Evolutionary conservation across 2,888 invertebrate species (phyloP).

Genomic region (Plebejus anna): DNA sequence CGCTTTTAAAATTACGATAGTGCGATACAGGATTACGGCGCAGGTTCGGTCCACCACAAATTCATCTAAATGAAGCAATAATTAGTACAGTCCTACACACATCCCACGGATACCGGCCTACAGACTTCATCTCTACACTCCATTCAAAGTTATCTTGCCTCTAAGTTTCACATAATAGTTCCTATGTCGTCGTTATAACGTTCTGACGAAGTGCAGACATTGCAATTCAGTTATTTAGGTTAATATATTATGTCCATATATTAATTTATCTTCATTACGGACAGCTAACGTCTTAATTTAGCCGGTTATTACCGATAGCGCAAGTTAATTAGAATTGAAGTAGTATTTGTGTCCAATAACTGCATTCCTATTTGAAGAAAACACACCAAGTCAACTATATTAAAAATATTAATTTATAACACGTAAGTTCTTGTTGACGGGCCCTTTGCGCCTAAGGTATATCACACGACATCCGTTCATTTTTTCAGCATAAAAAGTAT

Average conservation of each 20-base stretch:
- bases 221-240: constrained; percentile 24
- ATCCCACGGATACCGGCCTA: background rate
- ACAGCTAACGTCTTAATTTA: constrained; percentile 11
- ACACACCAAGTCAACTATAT: background rate
- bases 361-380: background rate
- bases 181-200: background rate
- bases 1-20: background rate
- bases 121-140: background rate
- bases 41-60: background rate
- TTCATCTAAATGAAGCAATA: background rate
- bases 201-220: background rate
- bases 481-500: no score
- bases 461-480: no score
- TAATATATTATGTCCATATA: constrained; percentile 22
- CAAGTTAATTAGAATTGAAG: background rate
- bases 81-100: background rate
- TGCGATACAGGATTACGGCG: background rate
- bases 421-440: no score
- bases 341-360: background rate
- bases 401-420: no score
- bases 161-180: background rate
- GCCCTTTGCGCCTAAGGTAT: no score
- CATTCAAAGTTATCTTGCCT: background rate
- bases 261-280: constrained; percentile 18
- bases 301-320: background rate